Evolutionary conservation across 2,113 vertebrate species (phyloP).

Genomic region (Entelurus aequoreus): DNA sequence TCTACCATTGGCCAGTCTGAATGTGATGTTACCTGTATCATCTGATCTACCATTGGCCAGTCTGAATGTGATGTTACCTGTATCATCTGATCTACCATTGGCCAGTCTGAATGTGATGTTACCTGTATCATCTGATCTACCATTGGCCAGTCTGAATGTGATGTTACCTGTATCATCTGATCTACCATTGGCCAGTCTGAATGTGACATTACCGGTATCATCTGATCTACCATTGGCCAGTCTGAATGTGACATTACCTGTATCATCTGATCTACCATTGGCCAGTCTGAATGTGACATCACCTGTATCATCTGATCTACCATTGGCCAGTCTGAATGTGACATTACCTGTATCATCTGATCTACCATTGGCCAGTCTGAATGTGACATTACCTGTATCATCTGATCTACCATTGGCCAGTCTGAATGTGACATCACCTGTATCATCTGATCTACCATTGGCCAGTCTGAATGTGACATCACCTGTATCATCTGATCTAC

Average conservation of each 20-base stretch:
- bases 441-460: constrained; percentile 90
- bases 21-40: no score
- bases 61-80: no score
- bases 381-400: no score
- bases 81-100: constrained; percentile 90
- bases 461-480: constrained; percentile 91
- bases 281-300: constrained; percentile 91
- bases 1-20: constrained; percentile 89
- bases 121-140: constrained; percentile 89
- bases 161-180: no score
- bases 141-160: constrained; percentile 91
- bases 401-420: constrained; percentile 90
- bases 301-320: constrained; percentile 89
- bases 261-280: constrained; percentile 90
- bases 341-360: no score
- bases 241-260: no score
- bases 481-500: constrained; percentile 89
- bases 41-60: constrained; percentile 90
- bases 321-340: constrained; percentile 91
- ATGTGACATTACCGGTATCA: no score
- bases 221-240: constrained; percentile 90
- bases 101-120: constrained; percentile 91
- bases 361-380: constrained; percentile 89
- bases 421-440: no score
- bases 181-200: constrained; percentile 89